A percentile compares a stretch with the other conserved stretches of the same genome.
Evolutionary conservation across 2,888 invertebrate genomes (phyloP).

Genomic region (Nemotelus pantherinus): DNA sequence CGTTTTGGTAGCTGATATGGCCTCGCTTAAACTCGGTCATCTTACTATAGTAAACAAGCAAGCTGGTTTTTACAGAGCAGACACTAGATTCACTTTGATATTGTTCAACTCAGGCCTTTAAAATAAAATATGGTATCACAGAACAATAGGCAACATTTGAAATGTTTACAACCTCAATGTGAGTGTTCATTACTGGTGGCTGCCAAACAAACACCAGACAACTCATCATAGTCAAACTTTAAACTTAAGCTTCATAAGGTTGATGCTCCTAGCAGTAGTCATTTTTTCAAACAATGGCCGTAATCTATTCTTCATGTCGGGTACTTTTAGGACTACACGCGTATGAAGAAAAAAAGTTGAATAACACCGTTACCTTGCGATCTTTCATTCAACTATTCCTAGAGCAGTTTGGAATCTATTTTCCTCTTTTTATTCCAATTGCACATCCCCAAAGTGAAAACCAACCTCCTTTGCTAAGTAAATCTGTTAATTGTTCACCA

Average conservation of each 20-base stretch:
- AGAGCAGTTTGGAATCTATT: no score
- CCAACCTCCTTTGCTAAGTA: no score
- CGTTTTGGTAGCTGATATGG: no score
- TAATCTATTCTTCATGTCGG: no score
- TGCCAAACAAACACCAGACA: constrained; percentile 50
- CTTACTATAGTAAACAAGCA: neutral
- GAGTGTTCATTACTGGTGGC: constrained; percentile 47
- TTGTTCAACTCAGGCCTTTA: neutral
- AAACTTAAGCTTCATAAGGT: constrained; percentile 17
- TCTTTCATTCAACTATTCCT: no score
- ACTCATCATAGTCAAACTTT: constrained; percentile 41
- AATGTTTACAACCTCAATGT: constrained; percentile 46
- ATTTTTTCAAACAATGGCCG: no score
- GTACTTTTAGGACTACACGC: no score
- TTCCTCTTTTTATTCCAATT: no score
- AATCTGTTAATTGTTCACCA: no score
- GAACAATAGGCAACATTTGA: neutral
- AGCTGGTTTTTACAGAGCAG: neutral
- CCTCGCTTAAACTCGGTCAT: neutral
- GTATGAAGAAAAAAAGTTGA: no score
- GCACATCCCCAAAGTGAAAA: no score
- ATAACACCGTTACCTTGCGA: no score
- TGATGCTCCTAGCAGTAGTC: constrained; percentile 22
- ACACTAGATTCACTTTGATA: neutral
- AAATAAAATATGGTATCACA: neutral